A percentile compares a stretch with the other conserved stretches of the same genome.
phyloP scores from a whole-genome alignment of 2,888 invertebrate genomes.

The Nephrotoma appendiculata region DNA sequence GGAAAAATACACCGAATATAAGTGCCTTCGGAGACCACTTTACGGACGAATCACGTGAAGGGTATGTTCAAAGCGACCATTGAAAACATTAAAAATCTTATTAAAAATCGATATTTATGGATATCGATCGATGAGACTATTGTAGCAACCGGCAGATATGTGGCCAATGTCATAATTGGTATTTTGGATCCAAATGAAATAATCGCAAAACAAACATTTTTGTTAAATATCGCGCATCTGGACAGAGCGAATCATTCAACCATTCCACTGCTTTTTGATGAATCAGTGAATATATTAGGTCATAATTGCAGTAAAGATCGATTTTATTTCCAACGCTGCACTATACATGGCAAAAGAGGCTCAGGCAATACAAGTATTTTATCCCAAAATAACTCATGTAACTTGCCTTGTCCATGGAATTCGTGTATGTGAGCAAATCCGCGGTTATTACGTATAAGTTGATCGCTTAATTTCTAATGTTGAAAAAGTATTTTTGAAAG shows the following conservation, averaged over 20 bases:
- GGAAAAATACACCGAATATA: conserved; percentile 5
- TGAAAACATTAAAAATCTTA: neutral
- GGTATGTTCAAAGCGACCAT: neutral
- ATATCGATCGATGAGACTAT: too few species aligned
- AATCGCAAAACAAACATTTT: neutral
- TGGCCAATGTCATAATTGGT: too few species aligned
- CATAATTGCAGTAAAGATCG: neutral
- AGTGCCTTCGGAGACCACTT: conserved; percentile 1
- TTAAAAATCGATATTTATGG: neutral
- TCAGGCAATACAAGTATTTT: conserved; percentile 16
- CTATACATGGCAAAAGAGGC: conserved; percentile 17
- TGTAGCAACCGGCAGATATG: too few species aligned
- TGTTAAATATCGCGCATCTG: neutral
- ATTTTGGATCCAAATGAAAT: neutral
- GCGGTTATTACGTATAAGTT: conserved; percentile 16
- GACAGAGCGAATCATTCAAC: neutral
- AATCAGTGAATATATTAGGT: conserved; percentile 3
- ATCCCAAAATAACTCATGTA: conserved; percentile 17
- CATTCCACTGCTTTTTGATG: neutral
- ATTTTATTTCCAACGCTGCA: conserved; percentile 11
- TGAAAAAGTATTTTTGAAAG: neutral
- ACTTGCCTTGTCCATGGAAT: conserved; percentile 22
- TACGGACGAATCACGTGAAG: too few species aligned
- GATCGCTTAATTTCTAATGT: conserved; percentile 4
- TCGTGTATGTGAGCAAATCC: conserved; percentile 18